Base-by-base conservation (phyloP, 2,113 vertebrate species). In the Forbesichthys agassizii region DNA sequence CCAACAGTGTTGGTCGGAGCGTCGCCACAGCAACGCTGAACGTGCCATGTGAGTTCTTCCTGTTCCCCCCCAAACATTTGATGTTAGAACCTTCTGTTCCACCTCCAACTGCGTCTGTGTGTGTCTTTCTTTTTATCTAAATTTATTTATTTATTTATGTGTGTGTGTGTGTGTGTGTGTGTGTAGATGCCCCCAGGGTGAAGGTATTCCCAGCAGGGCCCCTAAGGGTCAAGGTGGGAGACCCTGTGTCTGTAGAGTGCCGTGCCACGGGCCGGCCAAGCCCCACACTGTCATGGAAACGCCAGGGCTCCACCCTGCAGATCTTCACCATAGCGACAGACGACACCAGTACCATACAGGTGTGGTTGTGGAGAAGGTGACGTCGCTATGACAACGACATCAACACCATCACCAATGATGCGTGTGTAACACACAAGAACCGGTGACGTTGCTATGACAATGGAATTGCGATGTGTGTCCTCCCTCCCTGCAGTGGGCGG, bases 271-370 rank as follows among this genome's bases (percentile, higher is more conserved):
- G 97, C 0, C 95, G 94, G 59, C 97, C 97, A 0, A 93, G 91
- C 1, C 94, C 96, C 0, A 86, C 91, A 0, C 68, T 96, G 42
- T 92, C 86, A 55, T 99, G 98, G 97, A 93, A 92, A 88, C 94
- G 94, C 2, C 67, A 91, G 1, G 93, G 93, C 20, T 85, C 86
- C 66, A 90, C 92, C 47, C 74, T 90, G 36, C 91, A 93, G 74
- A 91, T 96, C 9, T 88, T 92, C 52, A 90, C 75, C 0, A 70
- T 76, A 4, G 87, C 92, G 12, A 81, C 88, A 0, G 80, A 93
- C 58, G 91, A 94, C 55, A 91, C 88, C 83, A 93, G 81, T 65
- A 84, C 70, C 11, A 78, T 89, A 49, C 67, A 85, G 76, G 84
- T 88, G 36, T 81, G 3, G 11, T 9, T 7, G 49, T 12, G 67